Evolutionary conservation across 2,113 vertebrate genomes (phyloP).

Genomic region (Thalassarche chlororhynchos): DNA sequence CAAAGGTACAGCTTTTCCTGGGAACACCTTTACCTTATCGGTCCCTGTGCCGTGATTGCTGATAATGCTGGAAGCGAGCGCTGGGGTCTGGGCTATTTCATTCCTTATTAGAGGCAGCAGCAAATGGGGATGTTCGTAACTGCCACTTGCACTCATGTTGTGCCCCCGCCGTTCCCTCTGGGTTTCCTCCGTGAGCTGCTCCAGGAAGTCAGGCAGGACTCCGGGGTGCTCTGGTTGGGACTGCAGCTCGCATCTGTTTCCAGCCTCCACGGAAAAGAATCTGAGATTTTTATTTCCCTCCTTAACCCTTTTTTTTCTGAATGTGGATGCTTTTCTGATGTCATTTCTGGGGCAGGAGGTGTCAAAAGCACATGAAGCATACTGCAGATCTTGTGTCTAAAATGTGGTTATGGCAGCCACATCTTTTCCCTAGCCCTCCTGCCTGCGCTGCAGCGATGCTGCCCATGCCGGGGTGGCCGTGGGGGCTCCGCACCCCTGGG

Average conservation of each 20-base stretch:
- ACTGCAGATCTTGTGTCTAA: background rate
- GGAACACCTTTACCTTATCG: background rate
- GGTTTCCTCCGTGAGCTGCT: background rate
- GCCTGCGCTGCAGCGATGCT: background rate
- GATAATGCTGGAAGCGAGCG: background rate
- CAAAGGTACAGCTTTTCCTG: background rate
- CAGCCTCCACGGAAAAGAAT: background rate
- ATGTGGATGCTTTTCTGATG: background rate
- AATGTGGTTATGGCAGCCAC: background rate
- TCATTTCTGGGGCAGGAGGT: background rate
- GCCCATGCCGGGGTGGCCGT: too few species aligned
- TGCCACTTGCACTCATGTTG: accelerated
- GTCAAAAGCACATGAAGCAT: background rate
- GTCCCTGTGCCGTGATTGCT: background rate
- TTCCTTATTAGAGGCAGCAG: background rate
- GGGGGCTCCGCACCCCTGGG: background rate
- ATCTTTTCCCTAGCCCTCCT: background rate
- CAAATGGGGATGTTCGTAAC: background rate
- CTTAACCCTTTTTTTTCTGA: background rate
- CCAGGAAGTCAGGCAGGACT: background rate
- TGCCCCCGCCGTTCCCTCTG: background rate
- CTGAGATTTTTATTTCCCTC: accelerated
- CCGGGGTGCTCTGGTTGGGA: background rate
- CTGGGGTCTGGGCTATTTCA: background rate
- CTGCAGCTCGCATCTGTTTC: background rate